Base-by-base conservation (phyloP, 2,113 vertebrate species). In the Girardinichthys multiradiatus region DNA sequence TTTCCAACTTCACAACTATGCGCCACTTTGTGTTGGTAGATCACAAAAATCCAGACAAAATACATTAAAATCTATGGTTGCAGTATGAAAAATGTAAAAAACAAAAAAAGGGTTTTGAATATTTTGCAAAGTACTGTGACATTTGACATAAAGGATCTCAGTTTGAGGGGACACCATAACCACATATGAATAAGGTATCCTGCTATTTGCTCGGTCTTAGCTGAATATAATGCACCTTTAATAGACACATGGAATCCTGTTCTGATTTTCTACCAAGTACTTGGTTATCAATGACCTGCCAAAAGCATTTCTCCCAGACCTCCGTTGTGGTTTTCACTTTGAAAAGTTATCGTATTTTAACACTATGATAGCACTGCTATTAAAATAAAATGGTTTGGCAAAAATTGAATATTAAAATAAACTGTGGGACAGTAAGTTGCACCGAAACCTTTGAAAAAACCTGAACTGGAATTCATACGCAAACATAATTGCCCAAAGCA, bases 171-270 rank as follows among this genome's bases (percentile, higher is more conserved):
- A 60, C 35, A 65, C 30, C 48, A 57, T 42, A 57, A 77, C 62
- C 33, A 33, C 29, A 57, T 45, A 71, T 19, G 72, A 45, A 4
- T 39, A 21, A 61, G 58, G 21, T 26, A 21, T 67, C 11, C 63
- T 39, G 4, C 57, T 48, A n/a, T n/a, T n/a, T n/a, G n/a, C n/a
- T n/a, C n/a, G 35, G 59, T 72, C 77, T 83, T 26, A 66, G 12
- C 70, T 63, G 35, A 77, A 54, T 24, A 21, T 54, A 21, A 54
- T 54, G 6, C 8, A 54, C 48, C 21, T 68, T 64, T 70, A 72
- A 75, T 57, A 68, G 54, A 77, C 64, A 71, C 33, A 81, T 39
- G 60, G n/a, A 76, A 81, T 63, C 17, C 48, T 79, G 61, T 79
- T 61, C 64, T 31, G 45, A 67, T 60, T 33, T 71, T 45, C 33